These are phyloP conservation scores for Pyxicephalus adspersus DNA, from an alignment of 2,113 vertebrate species.

Conservation along the genomic window DNA sequence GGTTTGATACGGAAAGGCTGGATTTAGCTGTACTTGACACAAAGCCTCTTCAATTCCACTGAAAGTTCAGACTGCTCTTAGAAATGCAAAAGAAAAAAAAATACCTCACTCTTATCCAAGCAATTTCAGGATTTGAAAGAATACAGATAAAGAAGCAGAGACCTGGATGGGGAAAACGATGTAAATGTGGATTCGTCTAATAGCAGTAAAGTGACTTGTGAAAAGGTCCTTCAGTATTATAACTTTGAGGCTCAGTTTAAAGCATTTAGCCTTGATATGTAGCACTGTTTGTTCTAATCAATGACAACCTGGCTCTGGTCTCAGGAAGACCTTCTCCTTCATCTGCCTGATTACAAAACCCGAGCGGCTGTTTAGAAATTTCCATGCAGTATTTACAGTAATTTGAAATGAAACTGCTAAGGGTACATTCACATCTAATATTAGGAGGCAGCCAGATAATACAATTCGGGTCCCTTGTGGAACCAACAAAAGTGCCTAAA, in stretches of 20 bases:
- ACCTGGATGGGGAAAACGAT: constrained; percentile 78
- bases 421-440: not conserved
- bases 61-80: constrained; percentile 88
- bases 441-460: constrained; percentile 2
- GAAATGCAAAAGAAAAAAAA: constrained; percentile 75
- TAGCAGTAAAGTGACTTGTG: constrained; percentile 66
- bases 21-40: constrained; percentile 99
- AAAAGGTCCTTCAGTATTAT: constrained; percentile 65
- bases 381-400: constrained; percentile 12
- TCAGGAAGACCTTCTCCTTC: constrained; percentile 67
- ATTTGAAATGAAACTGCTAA: constrained; percentile 31
- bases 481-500: not conserved
- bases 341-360: constrained; percentile 57
- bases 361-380: constrained; percentile 23
- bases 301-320: constrained; percentile 72
- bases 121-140: constrained; percentile 97
- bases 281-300: constrained; percentile 70
- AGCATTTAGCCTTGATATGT: constrained; percentile 65
- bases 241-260: constrained; percentile 66
- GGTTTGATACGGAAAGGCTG: constrained; percentile 98
- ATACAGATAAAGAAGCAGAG: constrained; percentile 91
- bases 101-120: constrained; percentile 79
- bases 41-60: constrained; percentile 99
- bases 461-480: not conserved
- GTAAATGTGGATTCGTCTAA: constrained; percentile 72